phyloP scores from a whole-genome alignment of 2,113 vertebrate genomes.

The Hirundichthys speculiger region DNA sequence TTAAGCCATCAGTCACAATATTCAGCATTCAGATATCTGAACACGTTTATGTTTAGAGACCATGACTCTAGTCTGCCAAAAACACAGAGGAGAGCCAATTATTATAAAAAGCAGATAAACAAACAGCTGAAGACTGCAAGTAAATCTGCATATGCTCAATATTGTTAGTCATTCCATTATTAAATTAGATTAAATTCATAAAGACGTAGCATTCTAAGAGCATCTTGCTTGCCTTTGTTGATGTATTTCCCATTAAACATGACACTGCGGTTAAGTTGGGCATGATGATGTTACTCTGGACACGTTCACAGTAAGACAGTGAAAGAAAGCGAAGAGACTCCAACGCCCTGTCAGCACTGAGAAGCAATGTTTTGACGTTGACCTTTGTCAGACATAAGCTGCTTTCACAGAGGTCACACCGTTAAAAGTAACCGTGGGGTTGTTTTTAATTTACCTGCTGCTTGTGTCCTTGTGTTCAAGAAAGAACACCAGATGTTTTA shows the following conservation, averaged over 20 bases:
- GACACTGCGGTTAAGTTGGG: background rate
- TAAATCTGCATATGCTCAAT: no score
- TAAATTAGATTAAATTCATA: no score
- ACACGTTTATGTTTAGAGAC: background rate
- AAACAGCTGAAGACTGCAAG: background rate
- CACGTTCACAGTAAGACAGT: slow-evolving; percentile 1
- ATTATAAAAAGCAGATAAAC: background rate
- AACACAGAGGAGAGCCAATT: background rate
- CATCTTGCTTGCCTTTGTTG: background rate
- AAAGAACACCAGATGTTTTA: slow-evolving; percentile 7
- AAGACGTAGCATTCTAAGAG: background rate
- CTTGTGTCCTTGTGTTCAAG: background rate
- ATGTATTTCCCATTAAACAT: slow-evolving; percentile 2
- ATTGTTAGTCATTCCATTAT: no score
- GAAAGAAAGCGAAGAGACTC: background rate
- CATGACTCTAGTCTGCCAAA: background rate
- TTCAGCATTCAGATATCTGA: background rate
- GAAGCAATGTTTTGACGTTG: background rate
- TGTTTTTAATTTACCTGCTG: slow-evolving; percentile 12
- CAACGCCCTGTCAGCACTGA: background rate
- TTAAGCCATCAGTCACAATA: no score
- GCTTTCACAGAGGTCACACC: slow-evolving; percentile 9
- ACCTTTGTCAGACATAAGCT: slow-evolving; percentile 1
- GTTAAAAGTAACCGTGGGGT: background rate
- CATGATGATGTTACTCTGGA: background rate